These are phyloP conservation scores for Xiphophorus couchianus DNA, from an alignment of 2,113 vertebrate genomes.

Conservation along the genomic window DNA sequence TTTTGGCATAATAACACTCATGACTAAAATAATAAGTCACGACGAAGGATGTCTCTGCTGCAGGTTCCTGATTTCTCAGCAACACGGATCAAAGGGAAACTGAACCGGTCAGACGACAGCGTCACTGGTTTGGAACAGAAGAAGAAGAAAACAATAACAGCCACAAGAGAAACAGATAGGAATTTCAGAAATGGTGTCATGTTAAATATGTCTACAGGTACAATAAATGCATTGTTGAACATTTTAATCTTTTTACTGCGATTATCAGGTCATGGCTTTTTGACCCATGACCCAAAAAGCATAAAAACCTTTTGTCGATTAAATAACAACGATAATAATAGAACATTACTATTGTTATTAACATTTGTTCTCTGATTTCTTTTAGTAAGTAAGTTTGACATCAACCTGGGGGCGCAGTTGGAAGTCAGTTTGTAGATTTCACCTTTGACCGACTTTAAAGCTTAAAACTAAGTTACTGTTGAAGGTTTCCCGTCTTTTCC, in stretches of 20 bases:
- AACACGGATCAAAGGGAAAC: slow-evolving; percentile 17
- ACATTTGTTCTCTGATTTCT: no score
- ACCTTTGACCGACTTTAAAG: no score
- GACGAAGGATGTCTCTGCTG: slow-evolving; percentile 22
- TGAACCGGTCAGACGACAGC: not conserved
- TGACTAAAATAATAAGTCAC: slow-evolving; percentile 32
- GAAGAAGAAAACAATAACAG: not conserved
- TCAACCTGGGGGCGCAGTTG: no score
- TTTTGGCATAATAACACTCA: slow-evolving; percentile 28
- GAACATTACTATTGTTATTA: no score
- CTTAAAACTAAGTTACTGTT: no score
- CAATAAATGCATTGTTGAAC: not conserved
- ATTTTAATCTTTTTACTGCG: not conserved
- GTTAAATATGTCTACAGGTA: not conserved
- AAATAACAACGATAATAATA: no score
- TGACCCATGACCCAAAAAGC: no score
- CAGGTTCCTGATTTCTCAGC: slow-evolving; percentile 14
- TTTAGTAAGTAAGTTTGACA: no score
- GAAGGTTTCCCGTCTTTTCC: not conserved
- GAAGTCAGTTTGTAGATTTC: no score
- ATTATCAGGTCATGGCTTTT: not conserved
- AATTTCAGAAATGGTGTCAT: no score
- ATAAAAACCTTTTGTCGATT: no score
- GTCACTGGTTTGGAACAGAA: no score
- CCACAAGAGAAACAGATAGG: not conserved